Percentiles rank a stretch among this genome's conserved stretches.
These are phyloP conservation scores for Vulpes ferrilata DNA, from an alignment of 2,113 vertebrate species.

Conservation along the genomic window DNA sequence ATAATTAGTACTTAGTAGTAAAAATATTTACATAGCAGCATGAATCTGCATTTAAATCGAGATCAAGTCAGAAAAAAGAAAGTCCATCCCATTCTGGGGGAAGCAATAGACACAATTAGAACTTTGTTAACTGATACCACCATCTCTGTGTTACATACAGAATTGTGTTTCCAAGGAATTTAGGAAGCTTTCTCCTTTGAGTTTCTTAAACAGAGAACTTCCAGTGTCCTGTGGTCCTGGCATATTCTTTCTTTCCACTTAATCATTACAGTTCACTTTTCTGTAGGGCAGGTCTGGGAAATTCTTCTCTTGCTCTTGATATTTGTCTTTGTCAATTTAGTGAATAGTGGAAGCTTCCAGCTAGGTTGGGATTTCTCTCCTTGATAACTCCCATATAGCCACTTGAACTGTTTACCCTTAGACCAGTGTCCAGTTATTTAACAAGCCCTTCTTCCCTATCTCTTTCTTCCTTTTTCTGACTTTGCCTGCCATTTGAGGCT, in stretches of 20 bases:
- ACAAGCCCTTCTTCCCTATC: accelerated
- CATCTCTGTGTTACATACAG: not conserved
- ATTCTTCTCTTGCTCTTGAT: conserved; percentile 13
- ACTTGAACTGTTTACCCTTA: not conserved
- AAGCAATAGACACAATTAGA: not conserved
- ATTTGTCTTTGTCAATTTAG: not conserved
- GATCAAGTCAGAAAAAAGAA: not conserved
- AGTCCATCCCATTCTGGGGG: not conserved
- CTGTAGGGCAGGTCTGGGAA: not conserved
- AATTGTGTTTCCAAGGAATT: not conserved
- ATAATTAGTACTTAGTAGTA: not conserved
- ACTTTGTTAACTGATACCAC: too few relatives aligned
- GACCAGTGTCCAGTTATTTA: not conserved
- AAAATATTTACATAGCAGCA: not conserved
- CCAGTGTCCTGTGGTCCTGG: not conserved
- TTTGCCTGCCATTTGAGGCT: not conserved
- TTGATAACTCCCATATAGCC: not conserved
- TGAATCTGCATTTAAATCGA: not conserved
- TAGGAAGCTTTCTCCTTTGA: not conserved
- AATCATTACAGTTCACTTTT: not conserved
- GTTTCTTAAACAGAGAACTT: not conserved
- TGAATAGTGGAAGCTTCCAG: not conserved
- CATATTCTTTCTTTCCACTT: not conserved
- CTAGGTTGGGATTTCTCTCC: not conserved
- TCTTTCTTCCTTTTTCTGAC: not conserved